Percentiles rank a stretch among this genome's conserved stretches.
Evolutionary conservation across 2,797 vertebrate species (phyloP).

Genomic region (Gorsachius magnificus): DNA sequence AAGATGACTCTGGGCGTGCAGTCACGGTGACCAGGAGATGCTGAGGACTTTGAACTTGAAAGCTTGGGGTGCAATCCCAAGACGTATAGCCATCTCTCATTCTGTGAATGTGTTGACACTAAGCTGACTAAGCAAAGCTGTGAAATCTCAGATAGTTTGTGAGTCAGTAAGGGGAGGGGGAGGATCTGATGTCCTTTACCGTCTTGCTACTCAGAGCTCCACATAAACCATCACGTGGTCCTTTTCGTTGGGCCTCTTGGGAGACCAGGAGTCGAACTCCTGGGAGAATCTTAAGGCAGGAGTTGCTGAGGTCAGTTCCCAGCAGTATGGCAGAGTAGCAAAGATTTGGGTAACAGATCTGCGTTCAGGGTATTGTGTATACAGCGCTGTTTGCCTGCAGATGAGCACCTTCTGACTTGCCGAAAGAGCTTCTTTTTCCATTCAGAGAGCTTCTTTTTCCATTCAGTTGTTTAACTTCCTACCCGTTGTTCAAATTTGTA

Average conservation of each 20-base stretch:
- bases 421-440: conserved; percentile 59
- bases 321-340: conserved; percentile 25
- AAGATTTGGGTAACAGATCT: conserved; percentile 21
- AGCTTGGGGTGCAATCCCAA: conserved; percentile 67
- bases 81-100: conserved; percentile 81
- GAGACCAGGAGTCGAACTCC: background rate
- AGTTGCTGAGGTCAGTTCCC: conserved; percentile 3
- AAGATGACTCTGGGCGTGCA: conserved; percentile 91
- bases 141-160: conserved; percentile 62
- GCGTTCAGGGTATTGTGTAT: background rate
- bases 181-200: conserved; percentile 40
- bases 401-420: conserved; percentile 58
- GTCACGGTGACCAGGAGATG: conserved; percentile 81
- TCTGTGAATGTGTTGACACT: conserved; percentile 92
- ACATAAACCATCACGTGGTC: background rate
- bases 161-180: conserved; percentile 15
- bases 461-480: conserved; percentile 45
- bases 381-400: conserved; percentile 9
- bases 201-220: conserved; percentile 45
- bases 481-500: conserved; percentile 22
- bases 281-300: background rate
- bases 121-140: conserved; percentile 77
- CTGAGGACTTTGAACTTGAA: conserved; percentile 43
- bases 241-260: background rate
- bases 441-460: conserved; percentile 57